Conservation (phyloP, 2,113 vertebrate species). For the Nycticebus coucang region DNA sequence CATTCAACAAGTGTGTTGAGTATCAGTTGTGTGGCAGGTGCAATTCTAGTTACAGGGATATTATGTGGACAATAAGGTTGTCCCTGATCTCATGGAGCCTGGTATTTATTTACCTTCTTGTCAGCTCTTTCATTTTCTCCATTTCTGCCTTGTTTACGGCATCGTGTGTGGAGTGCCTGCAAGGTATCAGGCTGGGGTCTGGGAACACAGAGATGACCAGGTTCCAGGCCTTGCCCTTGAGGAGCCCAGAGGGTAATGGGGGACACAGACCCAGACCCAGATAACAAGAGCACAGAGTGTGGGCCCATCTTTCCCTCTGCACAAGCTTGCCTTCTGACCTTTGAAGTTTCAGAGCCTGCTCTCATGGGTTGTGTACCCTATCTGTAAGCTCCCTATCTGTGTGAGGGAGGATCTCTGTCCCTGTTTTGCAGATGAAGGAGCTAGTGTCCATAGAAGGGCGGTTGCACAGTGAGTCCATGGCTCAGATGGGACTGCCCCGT, state of each 20-base stretch:
- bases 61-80: background rate
- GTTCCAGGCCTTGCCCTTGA: background rate
- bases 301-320: background rate
- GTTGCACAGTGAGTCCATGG: constrained; percentile 15
- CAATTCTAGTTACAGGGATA: background rate
- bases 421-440: constrained; percentile 19
- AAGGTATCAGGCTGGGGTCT: background rate
- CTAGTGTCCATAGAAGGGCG: background rate
- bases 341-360: background rate
- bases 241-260: background rate
- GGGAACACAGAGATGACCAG: background rate
- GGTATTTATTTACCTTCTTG: background rate
- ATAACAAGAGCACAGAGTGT: background rate
- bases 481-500: background rate
- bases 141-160: background rate
- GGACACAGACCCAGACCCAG: background rate
- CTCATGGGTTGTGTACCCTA: background rate
- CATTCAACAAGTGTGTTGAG: background rate
- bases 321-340: background rate
- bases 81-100: background rate
- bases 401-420: background rate
- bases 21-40: background rate
- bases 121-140: background rate
- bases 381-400: background rate
- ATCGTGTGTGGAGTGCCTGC: background rate